These are phyloP conservation scores for Ptychochromis oligacanthus DNA, from an alignment of 2,113 vertebrate genomes.

Conservation along the genomic window DNA sequence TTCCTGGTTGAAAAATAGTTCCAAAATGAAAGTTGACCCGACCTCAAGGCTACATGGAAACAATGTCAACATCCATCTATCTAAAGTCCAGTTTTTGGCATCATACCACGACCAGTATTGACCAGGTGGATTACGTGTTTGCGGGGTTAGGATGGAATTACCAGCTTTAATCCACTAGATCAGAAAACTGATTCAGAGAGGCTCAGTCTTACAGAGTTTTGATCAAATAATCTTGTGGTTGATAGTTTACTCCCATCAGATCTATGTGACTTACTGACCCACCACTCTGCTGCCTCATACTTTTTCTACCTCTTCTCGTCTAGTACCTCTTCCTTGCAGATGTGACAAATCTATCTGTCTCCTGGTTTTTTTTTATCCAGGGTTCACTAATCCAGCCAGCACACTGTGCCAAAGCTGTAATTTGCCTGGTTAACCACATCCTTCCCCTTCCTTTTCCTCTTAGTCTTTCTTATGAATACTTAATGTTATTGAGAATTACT, in stretches of 20 bases:
- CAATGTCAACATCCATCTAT: no score
- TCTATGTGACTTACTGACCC: not conserved
- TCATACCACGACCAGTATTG: no score
- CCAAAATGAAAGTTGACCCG: no score
- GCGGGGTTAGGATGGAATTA: not conserved
- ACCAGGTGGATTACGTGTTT: no score
- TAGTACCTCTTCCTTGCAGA: not conserved
- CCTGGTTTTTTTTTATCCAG: not conserved
- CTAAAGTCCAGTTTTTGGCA: no score
- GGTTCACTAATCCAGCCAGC: not conserved
- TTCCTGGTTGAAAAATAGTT: no score
- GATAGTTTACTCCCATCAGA: not conserved
- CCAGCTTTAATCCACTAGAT: not conserved
- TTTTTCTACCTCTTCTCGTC: not conserved
- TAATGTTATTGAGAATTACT: not conserved
- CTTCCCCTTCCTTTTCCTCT: not conserved
- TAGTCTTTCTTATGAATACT: not conserved
- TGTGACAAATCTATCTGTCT: not conserved
- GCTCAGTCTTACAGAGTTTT: no score
- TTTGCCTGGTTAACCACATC: not conserved
- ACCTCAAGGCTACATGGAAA: no score
- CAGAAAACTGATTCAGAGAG: not conserved
- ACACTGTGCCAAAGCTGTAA: not conserved
- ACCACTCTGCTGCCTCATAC: not conserved
- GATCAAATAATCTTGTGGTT: not conserved